phyloP scores from a whole-genome alignment of 2,797 vertebrate species.

The Scolopax rusticola region DNA sequence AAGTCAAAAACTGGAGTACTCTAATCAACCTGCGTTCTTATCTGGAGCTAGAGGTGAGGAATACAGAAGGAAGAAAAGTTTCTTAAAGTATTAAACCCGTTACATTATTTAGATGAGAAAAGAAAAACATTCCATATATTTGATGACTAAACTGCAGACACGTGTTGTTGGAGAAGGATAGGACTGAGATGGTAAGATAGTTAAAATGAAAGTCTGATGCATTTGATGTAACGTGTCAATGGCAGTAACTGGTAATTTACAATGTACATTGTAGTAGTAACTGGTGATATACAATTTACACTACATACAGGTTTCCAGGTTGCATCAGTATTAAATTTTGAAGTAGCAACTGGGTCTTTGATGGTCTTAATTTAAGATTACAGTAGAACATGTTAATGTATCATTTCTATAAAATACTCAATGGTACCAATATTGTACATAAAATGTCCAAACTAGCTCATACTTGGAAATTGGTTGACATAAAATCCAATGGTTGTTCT shows the following conservation, averaged over 20 bases:
- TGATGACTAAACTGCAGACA: background rate
- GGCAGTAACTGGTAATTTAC: background rate
- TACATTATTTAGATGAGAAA: background rate
- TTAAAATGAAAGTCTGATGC: background rate
- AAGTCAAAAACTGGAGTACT: constrained; percentile 93
- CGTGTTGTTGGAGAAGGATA: background rate
- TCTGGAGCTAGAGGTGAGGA: constrained; percentile 81
- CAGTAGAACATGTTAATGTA: background rate
- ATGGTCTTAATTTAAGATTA: background rate
- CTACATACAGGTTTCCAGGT: background rate
- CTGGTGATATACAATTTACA: background rate
- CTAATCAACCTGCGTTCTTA: constrained; percentile 91
- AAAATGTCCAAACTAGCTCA: background rate
- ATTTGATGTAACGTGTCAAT: background rate
- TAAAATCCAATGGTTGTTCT: background rate
- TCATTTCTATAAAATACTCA: background rate
- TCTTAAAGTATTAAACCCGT: background rate
- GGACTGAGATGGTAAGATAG: background rate
- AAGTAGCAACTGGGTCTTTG: background rate
- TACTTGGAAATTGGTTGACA: background rate
- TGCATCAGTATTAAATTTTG: background rate
- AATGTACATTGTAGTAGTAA: background rate
- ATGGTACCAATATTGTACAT: background rate
- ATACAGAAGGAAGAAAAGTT: background rate
- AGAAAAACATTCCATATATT: background rate